Evolutionary conservation across 2,797 vertebrate species (phyloP).

Genomic region (Silurus aristotelis): DNA sequence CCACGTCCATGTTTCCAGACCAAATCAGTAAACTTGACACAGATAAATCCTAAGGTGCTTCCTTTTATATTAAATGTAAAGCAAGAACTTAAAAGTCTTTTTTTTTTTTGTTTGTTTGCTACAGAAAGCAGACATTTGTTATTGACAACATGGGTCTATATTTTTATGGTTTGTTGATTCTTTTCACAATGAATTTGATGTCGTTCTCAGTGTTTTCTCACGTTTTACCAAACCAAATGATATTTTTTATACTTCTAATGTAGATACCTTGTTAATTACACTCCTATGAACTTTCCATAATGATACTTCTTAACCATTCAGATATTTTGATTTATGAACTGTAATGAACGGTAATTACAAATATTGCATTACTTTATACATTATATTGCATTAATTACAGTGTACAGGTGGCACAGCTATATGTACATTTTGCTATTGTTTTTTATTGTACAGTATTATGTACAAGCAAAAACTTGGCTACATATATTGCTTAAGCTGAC

Average conservation of each 20-base stretch:
- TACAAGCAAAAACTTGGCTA: not conserved
- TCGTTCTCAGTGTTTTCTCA: conserved; percentile 30
- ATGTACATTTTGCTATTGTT: not conserved
- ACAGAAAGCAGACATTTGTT: not conserved
- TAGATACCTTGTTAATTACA: not conserved
- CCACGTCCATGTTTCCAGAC: conserved; percentile 32
- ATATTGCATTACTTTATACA: not conserved
- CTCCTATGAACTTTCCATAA: not conserved
- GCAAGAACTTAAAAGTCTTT: not conserved
- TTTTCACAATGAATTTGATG: conserved; percentile 13
- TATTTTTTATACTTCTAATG: conserved; percentile 31
- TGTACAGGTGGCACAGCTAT: not conserved
- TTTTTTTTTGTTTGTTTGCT: conserved; percentile 9
- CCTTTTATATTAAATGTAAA: conserved; percentile 33
- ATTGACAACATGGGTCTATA: conserved; percentile 10
- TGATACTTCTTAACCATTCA: not conserved
- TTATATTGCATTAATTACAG: not conserved
- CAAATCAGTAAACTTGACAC: conserved; percentile 35
- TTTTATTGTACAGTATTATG: not conserved
- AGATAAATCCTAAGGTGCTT: conserved; percentile 43
- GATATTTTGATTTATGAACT: conserved; percentile 7
- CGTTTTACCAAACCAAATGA: conserved; percentile 27
- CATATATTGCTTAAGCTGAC: not conserved
- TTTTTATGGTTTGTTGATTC: conserved; percentile 10
- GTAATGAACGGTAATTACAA: not conserved